Base-by-base conservation (phyloP, 1,140 invertebrate species). In the Drosophila lacteicornis region DNA sequence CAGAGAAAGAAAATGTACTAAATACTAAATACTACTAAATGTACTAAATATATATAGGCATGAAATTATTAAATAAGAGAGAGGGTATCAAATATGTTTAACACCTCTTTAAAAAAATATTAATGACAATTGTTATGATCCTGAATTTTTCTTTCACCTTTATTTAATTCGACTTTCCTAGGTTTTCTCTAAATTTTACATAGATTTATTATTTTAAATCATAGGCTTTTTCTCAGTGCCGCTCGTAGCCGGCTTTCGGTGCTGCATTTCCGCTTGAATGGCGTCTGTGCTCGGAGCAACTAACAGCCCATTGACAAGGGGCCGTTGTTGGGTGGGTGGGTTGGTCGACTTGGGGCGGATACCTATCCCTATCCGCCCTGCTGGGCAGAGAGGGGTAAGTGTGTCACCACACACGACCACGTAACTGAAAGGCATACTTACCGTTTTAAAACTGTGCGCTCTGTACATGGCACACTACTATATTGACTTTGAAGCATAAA, bases 401-500 rank as follows among this genome's bases (percentile, higher is more conserved):
- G 55, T 46, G 57, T 77, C 78, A 82, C 51, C 75, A 82, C 58
- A 75, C 55, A 80, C 76, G 85, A 83, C 81, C 81, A 83, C 86
- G 80, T 75, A 87, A 84, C 61, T 76, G 63, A 83, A 76, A 76
- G 70, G 76, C 78, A 76, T 84, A 87, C 84, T 88, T 87, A 84
- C 78, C 84, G 85, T 84, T 88, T 80, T 81, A 87, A 86, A 87
- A 87, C 84, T 83, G 84, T 75, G 73, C 70, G 68, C 82, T 76
- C 82, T 69, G 77, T 78, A 80, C 77, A 80, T 80, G 84, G 74
- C 84, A 80, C 73, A 84, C 66, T 47, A 62, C 62, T 83, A 88
- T 87, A 87, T 87, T 87, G 84, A 87, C 84, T 87, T 87, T 87
- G 84, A 87, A 75, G 80, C 80, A 87, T 88, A 88, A 87, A 87